Base-by-base conservation (phyloP, 2,113 vertebrate species). In the Corythornis cristatus region DNA sequence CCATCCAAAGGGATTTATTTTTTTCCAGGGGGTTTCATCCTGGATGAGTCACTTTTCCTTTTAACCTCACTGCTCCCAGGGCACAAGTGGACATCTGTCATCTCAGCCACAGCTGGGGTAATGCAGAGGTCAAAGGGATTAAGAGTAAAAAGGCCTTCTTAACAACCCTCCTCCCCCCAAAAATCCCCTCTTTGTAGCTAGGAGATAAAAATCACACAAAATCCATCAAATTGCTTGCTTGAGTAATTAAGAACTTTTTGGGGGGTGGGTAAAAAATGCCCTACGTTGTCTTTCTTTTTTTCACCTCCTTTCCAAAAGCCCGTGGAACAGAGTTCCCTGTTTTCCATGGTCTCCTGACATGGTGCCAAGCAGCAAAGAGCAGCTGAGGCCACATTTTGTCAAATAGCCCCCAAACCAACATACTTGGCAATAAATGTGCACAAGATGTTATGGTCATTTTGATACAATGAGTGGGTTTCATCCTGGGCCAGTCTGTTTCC, bases 351-450 rank as follows among this genome's bases (percentile, higher is more conserved):
- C 13, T 77, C 46, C 62, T 94, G 95, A 96, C 62, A 62, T 0
- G 1, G 57, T 86, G 95, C 95, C 96, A 96, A 90, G 64, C 31
- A 88, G 76, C 93, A 96, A 77, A 81, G 94, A 96, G 96, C 96
- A 97, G 96, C 95, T 97, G 96, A 97, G 95, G 91, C 92, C 83
- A 5, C 61, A 67, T 79, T 95, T 93, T 94, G 89, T 93, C 84
- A 82, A 91, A 87, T 17, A 51, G 95, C 83, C 72, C 71, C 31
- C 89, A 92, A 94, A 85, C 85, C 91, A 91, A 88, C 61, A 19
- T 53, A 70, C 54, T 88, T 96, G 91, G 95, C 67, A 92, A 37
- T 42, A 74, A 83, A 86, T 10, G 18, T 9, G 29, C 37, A 12
- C 61, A 13, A 82, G 87, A 84, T 81, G 81, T 81, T 83, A 70